Evolutionary conservation across 2,113 vertebrate species (phyloP), one percentile per base, ranked within the genome.

Genomic region (Otolemur garnettii): DNA sequence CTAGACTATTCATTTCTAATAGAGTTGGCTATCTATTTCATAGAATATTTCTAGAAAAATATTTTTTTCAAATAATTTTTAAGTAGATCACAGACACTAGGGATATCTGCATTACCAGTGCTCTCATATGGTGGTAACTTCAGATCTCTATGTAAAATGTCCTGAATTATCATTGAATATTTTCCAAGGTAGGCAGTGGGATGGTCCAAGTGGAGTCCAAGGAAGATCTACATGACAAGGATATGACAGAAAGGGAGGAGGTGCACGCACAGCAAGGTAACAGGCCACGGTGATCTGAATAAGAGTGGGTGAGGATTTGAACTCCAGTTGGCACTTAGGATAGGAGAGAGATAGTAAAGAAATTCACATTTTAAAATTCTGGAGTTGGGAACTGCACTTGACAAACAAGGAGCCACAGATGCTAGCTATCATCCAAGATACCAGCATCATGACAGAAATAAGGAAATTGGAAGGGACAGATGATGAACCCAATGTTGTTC

Each of bases 371-470:
- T 97, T 96, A 75, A 97, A 93, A 90, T 93, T 95, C 71, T 93
- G 45, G 45, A 60, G 69, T 91, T 94, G 80, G 71, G 77, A 90
- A 50, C 50, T 87, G 50, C 50, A 42, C 81, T 60, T 92, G 77
- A 91, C 84, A 96, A 97, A 75, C 72, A 71, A 93, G 50, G 50
- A 95, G n/a, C 38, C 90, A 22, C 94, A 97, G 92, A 96, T 93
- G 95, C 94, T 42, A 78, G 81, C 71, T 87, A 66, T 96, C 92
- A 57, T 78, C 22, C 74, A 92, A 97, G 92, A 92, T 60, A 92
- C 90, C 33, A 93, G 93, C 94, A 97, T 97, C 97, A 97, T 96
- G 95, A 95, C 50, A 93, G 93, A 94, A 97, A 95, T 82, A 42
- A 96, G 90, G 90, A 92, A 90, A 74, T 71, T 74, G 86, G 64